Evolutionary conservation across 2,888 invertebrate genomes (phyloP), one percentile per base, ranked within the genome.

Genomic region (Octodonta nipae): DNA sequence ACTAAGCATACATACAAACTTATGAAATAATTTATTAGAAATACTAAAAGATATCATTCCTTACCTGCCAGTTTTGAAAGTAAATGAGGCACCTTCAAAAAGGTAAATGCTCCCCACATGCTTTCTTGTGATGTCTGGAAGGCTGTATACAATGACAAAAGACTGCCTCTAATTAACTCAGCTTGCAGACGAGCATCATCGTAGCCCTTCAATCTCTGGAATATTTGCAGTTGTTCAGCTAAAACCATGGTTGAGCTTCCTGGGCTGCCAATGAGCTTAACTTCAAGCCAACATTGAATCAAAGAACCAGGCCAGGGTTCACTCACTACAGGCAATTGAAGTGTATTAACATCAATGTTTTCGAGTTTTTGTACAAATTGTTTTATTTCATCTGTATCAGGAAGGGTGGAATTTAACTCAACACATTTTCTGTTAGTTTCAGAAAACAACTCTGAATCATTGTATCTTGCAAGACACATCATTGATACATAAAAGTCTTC

Each of bases 51-150:
- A n/a, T n/a, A n/a, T n/a, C n/a, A n/a, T n/a, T n/a, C n/a, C 11
- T 10, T 22, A 31, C 50, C 53, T 2, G 53, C 47, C 26, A 58
- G 36, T 38, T 56, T 52, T 20, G 51, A 74, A 27, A 89, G 68
- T 28, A 87, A 75, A 50, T 80, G 77, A 1, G 88, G 87, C 30
- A 92, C 75, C 67, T 92, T 92, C 5, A 93, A 69, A 54, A 91
- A 92, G 1, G 86, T 85, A 55, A 92, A 91, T 6, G 92, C 89
- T 8, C 88, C 87, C 89, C 92, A 92, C 49, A 88, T 75, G 3
- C 88, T 79, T 51, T 91, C 89, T 46, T 84, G 82, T 5, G 79
- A 73, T 26, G 81, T 82, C 45, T 81, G 83, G 31, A 79, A 78
- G 0, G 82, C 82, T 59, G 89, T 87, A 51, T 87, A 81, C 3